These are phyloP conservation scores for Maniola jurtina DNA, from an alignment of 1,140 invertebrate species.

Conservation along the genomic window DNA sequence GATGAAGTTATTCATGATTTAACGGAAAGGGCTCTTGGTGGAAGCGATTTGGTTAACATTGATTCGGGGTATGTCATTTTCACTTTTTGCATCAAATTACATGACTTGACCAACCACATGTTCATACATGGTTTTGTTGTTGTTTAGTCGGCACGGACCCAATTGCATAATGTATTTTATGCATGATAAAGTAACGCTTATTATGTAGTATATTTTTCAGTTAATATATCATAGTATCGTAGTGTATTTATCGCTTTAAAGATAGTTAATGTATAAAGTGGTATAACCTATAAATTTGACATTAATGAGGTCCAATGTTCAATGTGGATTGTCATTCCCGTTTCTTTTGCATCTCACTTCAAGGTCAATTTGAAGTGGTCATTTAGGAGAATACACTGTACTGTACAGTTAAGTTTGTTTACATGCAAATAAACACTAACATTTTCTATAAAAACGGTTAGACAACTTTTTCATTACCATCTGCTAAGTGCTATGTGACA, in stretches of 20 bases:
- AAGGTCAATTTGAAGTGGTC: constrained; percentile 55
- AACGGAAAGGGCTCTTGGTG: constrained; percentile 50
- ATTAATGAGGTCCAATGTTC: constrained; percentile 67
- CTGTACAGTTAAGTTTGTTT: neutral
- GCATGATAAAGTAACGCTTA: constrained; percentile 35
- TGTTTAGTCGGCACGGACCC: constrained; percentile 54
- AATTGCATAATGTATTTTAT: constrained; percentile 57
- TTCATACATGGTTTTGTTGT: constrained; percentile 68
- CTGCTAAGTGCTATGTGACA: neutral
- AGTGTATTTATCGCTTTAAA: neutral
- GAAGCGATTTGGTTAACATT: constrained; percentile 55
- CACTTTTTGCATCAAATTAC: constrained; percentile 66
- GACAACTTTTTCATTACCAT: neutral
- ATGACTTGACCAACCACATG: constrained; percentile 71
- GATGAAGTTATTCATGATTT: constrained; percentile 60
- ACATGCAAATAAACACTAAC: neutral
- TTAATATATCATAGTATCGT: constrained; percentile 18
- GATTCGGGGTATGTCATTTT: constrained; percentile 70
- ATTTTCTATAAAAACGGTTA: neutral
- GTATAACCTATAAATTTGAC: constrained; percentile 74
- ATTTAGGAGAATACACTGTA: constrained; percentile 1
- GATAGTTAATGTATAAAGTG: constrained; percentile 21
- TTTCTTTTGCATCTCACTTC: constrained; percentile 52
- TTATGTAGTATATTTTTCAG: constrained; percentile 28
- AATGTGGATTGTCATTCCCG: constrained; percentile 52